These are phyloP conservation scores for Clistopyga incitator DNA, from an alignment of 2,888 invertebrate genomes.

Conservation along the genomic window DNA sequence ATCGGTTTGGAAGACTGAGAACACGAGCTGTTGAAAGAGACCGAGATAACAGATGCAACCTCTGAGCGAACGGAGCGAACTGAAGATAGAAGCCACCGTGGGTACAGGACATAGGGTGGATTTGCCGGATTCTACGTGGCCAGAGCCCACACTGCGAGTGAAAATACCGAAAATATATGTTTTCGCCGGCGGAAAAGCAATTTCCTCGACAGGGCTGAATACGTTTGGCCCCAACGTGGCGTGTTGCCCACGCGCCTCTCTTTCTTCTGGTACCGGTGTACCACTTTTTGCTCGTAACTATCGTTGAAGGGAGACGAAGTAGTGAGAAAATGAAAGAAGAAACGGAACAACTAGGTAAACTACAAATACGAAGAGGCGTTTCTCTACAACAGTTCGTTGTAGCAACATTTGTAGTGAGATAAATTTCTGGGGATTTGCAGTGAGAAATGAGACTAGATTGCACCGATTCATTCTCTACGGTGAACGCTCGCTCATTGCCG, in stretches of 20 bases:
- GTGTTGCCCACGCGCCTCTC: constrained; percentile 29
- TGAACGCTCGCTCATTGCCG: constrained; percentile 4
- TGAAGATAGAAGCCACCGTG: neutral
- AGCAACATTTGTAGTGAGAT: constrained; percentile 43
- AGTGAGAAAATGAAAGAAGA: constrained; percentile 18
- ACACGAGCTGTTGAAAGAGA: neutral
- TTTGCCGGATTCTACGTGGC: constrained; percentile 40
- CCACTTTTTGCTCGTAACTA: constrained; percentile 42
- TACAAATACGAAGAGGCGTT: constrained; percentile 38
- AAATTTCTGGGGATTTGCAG: constrained; percentile 10
- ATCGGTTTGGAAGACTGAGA: constrained; percentile 7
- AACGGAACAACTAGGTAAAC: constrained; percentile 2
- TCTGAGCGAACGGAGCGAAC: constrained; percentile 7
- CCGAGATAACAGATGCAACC: neutral
- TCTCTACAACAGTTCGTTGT: constrained; percentile 40
- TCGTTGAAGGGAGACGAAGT: constrained; percentile 34
- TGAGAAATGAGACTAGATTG: constrained; percentile 18
- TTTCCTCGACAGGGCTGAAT: constrained; percentile 64
- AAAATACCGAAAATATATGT: constrained; percentile 61
- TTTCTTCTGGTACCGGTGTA: constrained; percentile 12
- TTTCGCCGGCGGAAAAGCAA: constrained; percentile 66
- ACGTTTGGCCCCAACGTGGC: constrained; percentile 52
- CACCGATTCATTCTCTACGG: constrained; percentile 1
- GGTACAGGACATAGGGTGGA: neutral
- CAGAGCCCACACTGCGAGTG: constrained; percentile 26